A percentile compares a stretch with the other conserved stretches of the same genome.
Evolutionary conservation across 2,113 vertebrate genomes (phyloP).

Genomic region (Myodes glareolus): DNA sequence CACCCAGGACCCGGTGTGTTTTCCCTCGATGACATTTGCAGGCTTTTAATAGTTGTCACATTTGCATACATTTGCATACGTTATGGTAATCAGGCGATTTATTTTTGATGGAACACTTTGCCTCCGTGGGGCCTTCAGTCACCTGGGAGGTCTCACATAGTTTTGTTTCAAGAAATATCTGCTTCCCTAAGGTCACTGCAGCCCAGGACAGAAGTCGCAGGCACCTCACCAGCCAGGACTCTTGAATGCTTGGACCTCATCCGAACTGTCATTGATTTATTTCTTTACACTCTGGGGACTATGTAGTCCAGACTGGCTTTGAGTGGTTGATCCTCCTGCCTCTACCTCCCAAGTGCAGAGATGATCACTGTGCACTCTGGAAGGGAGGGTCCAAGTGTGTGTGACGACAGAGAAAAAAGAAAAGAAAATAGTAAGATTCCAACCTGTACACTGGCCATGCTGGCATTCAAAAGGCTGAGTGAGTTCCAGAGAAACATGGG

Average conservation of each 20-base stretch:
- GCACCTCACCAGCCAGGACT: neutral
- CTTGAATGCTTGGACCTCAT: neutral
- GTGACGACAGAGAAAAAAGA: no score
- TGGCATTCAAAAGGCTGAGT: neutral
- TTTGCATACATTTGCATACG: slow-evolving; percentile 82
- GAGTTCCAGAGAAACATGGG: neutral
- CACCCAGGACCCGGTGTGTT: slow-evolving; percentile 64
- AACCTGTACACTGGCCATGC: neutral
- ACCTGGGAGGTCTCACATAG: neutral
- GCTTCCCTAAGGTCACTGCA: neutral
- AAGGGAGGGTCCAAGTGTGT: neutral
- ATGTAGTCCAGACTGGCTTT: neutral
- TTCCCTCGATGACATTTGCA: slow-evolving; percentile 83
- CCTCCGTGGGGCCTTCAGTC: slow-evolving; percentile 60
- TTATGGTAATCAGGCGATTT: slow-evolving; percentile 82
- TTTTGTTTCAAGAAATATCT: slow-evolving; percentile 52
- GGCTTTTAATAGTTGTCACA: slow-evolving; percentile 83
- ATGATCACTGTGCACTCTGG: neutral
- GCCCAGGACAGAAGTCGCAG: neutral
- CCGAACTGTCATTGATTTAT: neutral
- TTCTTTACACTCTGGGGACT: neutral
- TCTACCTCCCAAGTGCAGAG: neutral
- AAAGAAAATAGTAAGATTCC: neutral
- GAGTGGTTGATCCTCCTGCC: neutral
- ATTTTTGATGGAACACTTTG: slow-evolving; percentile 79